phyloP scores from a whole-genome alignment of 1,140 invertebrate species.

The Phenacoccus solenopsis region DNA sequence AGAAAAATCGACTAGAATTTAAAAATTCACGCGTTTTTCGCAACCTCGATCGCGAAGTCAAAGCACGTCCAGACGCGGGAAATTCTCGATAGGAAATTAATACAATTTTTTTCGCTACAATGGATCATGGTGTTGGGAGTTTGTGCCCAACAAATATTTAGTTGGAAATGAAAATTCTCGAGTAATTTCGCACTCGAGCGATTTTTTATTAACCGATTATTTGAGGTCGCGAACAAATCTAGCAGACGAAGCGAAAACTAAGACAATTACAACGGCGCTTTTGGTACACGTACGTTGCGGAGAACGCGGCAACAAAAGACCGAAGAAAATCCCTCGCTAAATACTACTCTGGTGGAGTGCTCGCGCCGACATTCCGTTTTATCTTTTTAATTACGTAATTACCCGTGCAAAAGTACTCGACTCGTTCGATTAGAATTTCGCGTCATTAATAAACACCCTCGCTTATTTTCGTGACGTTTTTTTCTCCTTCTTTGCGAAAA shows the following conservation, averaged over 20 bases:
- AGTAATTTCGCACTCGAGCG: not conserved
- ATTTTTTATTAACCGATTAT: not conserved
- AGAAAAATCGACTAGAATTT: no score
- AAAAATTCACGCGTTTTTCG: no score
- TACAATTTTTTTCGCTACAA: no score
- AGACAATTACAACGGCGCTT: not conserved
- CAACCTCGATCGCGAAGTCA: no score
- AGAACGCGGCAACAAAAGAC: not conserved
- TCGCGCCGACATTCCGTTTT: not conserved
- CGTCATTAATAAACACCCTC: not conserved
- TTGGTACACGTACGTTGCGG: not conserved
- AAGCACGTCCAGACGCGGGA: no score
- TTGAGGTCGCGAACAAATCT: not conserved
- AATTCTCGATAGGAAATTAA: no score
- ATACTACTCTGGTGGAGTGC: not conserved
- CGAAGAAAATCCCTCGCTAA: not conserved
- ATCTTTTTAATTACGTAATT: constrained; percentile 3
- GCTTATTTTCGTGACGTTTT: not conserved
- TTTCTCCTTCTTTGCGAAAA: not conserved
- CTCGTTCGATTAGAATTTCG: not conserved
- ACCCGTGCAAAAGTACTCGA: not conserved
- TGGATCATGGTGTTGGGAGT: no score
- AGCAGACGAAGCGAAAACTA: not conserved
- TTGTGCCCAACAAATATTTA: no score
- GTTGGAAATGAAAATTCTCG: not conserved